Evolutionary conservation across 2,797 vertebrate genomes (phyloP), one percentile per base, ranked within the genome.

Genomic region (Galagoides demidoff): DNA sequence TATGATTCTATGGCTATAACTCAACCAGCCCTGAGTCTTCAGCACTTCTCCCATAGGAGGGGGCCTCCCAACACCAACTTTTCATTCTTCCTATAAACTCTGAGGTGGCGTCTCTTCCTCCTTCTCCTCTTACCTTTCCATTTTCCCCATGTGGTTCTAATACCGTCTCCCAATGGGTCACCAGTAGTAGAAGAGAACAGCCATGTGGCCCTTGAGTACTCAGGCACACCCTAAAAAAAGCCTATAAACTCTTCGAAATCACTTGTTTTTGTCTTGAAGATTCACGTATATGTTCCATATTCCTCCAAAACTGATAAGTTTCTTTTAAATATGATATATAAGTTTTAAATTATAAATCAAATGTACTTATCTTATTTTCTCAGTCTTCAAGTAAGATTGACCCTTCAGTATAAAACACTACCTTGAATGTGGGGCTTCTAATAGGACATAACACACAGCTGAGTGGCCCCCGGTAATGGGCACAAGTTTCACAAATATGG

Each of bases 291-390:
- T 29, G 27, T 49, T 78, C 31, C 29, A 64, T 70, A 74, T n/a
- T 31, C 57, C 13, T 92, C 63, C 11, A 73, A 95, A 88, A 88
- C 2, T 16, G 7, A 71, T 71, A 29, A 79, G 8, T 59, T 86
- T 90, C 49, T 83, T 92, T 92, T 37, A 86, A 52, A 85, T 77
- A 37, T 64, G 52, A 91, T 23, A 23, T 88, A 89, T 52, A 68
- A 68, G 23, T 86, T 82, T 91, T 39, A 96, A 61, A 92, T 64
- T 63, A 77, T 22, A 84, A 83, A 82, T 59, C 25, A 77, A 85
- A 94, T 79, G 39, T 68, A 55, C 31, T 74, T 57, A 74, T 13
- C 29, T 83, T 87, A 6, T 91, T 59, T 49, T 85, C 39, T 37
- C 34, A 55, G 66, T 68, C 92, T 64, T 63, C 63, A 4, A 77